Evolutionary conservation across 2,888 invertebrate species (phyloP), one percentile per base, ranked within the genome.

Genomic region (Campoletis raptor): DNA sequence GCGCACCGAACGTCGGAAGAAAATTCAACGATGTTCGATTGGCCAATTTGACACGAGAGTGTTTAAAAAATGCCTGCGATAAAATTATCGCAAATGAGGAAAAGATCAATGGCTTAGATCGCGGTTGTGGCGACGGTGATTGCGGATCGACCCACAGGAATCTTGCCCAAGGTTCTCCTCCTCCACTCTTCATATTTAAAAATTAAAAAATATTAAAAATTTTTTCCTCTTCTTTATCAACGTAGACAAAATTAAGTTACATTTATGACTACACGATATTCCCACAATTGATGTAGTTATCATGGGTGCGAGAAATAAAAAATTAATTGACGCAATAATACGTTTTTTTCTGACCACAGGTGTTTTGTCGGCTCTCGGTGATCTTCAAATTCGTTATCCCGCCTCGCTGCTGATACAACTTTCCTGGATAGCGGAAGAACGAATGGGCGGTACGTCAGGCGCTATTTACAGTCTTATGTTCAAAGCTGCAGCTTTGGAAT

Each of bases 381-480:
- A n/a, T 5, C 83, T 94, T 4, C 80, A 89, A 7, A 61, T 91
- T 4, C 90, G 91, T n/a, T 90, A 95, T 88, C 95, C 95, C 0
- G 94, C 95, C 0, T 93, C 93, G 18, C 93, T 95, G 10, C 89
- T 96, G 36, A 94, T 94, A 92, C 94, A 95, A 73, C 90, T 96
- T 42, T 96, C 96, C 0, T 95, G 95, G 88, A 95, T 97, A 8
- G 96, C 97, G 0, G 97, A 97, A 92, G 95, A 95, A 24, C 95
- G 95, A 70, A 97, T 98, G 96, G 97, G 97, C 0, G 98, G 98
- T 0, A 96, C 97, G 0, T 96, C 97, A 0, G 98, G 98, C 0
- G 98, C 97, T 1, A 95, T 98, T 67, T 98, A 98, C 94, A 96
- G 97, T 85, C 95, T 98, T 86, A 96, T 97, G 85, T 95, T 98